Evolutionary conservation across 2,113 vertebrate species (phyloP).

Genomic region (Leptobrachium ailaonicum): DNA sequence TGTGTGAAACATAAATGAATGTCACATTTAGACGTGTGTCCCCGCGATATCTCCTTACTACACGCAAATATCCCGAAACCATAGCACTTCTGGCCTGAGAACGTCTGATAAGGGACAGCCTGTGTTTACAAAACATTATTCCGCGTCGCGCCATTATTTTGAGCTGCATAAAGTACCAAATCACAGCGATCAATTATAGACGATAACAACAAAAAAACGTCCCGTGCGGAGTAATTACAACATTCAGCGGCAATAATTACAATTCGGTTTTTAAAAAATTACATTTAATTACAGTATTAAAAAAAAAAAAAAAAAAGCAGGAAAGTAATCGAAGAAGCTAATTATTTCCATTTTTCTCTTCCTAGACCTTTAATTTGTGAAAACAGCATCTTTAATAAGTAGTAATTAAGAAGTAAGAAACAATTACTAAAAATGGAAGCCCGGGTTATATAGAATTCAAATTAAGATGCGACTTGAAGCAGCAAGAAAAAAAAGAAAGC

Average conservation of each 20-base stretch:
- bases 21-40: too few relatives aligned
- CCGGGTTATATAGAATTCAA: neutral
- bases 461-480: neutral
- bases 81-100: too few relatives aligned
- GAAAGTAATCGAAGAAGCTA: constrained; percentile 10
- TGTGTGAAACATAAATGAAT: too few relatives aligned
- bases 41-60: too few relatives aligned
- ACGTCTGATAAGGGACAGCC: too few relatives aligned
- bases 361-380: neutral
- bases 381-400: neutral
- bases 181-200: neutral
- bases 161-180: neutral
- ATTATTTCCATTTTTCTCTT: constrained; percentile 14
- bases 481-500: neutral
- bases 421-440: neutral
- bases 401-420: neutral
- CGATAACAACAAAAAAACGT: neutral
- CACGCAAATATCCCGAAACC: too few relatives aligned
- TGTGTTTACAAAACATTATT: too few relatives aligned
- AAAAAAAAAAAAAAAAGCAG: neutral
- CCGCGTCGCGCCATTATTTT: neutral
- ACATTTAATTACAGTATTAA: constrained; percentile 32
- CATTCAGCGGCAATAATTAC: constrained; percentile 25
- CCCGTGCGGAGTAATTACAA: constrained; percentile 11
- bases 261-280: constrained; percentile 18